Conservation (phyloP, 2,797 vertebrate species). For the Crotalus adamanteus region DNA sequence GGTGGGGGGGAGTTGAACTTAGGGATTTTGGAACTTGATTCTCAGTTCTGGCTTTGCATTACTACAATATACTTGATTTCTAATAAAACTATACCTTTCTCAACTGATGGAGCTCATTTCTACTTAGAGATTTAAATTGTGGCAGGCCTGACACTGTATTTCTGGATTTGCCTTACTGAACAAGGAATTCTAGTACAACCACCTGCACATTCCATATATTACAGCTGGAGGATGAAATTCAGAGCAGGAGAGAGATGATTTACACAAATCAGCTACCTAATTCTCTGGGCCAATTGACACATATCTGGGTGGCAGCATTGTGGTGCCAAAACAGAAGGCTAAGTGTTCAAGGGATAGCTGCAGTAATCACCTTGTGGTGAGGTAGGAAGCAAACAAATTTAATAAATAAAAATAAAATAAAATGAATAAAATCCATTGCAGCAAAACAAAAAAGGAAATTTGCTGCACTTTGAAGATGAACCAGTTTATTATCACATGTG, state of each 20-base stretch:
- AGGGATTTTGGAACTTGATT: too few species aligned
- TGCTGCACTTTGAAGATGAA: not conserved
- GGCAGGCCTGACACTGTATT: too few species aligned
- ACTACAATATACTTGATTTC: too few species aligned
- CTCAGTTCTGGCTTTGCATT: too few species aligned
- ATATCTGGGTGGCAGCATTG: not conserved
- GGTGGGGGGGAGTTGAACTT: too few species aligned
- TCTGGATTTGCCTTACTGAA: not conserved
- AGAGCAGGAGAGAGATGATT: not conserved
- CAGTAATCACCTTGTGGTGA: not conserved
- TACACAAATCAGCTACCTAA: not conserved
- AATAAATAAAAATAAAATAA: too few species aligned
- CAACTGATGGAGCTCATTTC: too few species aligned
- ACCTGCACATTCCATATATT: not conserved
- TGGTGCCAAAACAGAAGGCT: not conserved
- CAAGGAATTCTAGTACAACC: not conserved
- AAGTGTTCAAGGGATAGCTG: not conserved
- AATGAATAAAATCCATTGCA: not conserved
- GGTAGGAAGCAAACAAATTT: too few species aligned
- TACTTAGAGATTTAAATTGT: too few species aligned
- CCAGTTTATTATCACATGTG: not conserved
- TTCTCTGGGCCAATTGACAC: not conserved
- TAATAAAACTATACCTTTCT: too few species aligned
- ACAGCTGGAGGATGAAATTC: not conserved
- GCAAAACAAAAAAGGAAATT: not conserved